phyloP scores from a whole-genome alignment of 2,113 vertebrate species.

The Vireo altiloquus region DNA sequence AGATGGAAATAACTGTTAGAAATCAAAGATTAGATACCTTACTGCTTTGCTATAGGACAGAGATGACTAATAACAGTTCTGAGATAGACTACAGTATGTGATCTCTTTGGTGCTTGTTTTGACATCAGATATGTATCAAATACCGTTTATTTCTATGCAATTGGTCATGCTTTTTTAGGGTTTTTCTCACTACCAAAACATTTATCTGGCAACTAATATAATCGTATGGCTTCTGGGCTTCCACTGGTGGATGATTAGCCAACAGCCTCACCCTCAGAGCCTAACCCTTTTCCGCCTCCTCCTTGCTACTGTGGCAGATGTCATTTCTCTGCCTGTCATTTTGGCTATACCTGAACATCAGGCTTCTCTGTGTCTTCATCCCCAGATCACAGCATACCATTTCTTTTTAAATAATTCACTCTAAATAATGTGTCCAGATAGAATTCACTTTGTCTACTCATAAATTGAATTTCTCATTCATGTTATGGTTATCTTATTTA shows the following conservation, averaged over 20 bases:
- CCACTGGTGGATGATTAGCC: neutral
- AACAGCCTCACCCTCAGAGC: neutral
- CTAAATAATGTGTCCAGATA: neutral
- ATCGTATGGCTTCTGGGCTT: neutral
- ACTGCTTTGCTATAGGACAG: neutral
- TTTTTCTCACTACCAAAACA: neutral
- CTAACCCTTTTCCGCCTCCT: neutral
- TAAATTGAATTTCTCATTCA: neutral
- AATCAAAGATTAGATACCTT: neutral
- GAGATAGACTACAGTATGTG: neutral
- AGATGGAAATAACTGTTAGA: neutral
- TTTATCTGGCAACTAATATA: neutral
- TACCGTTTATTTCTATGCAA: neutral
- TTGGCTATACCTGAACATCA: neutral
- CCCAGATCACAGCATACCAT: neutral
- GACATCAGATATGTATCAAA: neutral
- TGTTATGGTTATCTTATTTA: neutral
- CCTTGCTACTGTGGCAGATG: neutral
- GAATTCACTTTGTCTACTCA: neutral
- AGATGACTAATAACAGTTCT: neutral
- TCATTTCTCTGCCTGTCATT: neutral
- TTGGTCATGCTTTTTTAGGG: neutral
- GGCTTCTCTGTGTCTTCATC: neutral
- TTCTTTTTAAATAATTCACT: neutral
- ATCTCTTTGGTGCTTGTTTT: neutral